Evolutionary conservation across 2,888 invertebrate genomes (phyloP), one percentile per base, ranked within the genome.

Genomic region (Slavum lentiscoides): DNA sequence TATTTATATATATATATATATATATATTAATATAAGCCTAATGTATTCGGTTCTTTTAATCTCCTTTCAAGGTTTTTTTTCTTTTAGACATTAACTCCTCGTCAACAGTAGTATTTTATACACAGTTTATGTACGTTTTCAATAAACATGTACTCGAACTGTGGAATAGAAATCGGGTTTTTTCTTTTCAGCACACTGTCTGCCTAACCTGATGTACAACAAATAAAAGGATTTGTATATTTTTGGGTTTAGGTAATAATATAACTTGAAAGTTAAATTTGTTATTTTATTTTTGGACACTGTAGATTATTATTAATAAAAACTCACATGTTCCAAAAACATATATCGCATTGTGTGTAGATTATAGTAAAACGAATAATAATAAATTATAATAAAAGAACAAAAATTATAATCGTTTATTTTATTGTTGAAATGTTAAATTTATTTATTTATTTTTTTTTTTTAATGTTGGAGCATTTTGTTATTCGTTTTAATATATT

Each of bases 181-280:
- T 67, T 59, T 67, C 59, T 67, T 75, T 75, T 58, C 67, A 75
- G 75, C 59, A 15, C 58, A 67, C 39, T 75, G 67, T 59, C 58
- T 75, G 59, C 43, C 59, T 67, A 58, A 58, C 67, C 67, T 37
- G 43, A 58, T 39, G 58, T 67, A 67, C 75, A 67, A 75, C 67
- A 66, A n/a, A 75, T 67, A 43, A 67, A 68, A 43, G 67, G 67
- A 67, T 75, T 75, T 75, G 67, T 58, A 58, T 75, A 75, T 30
- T 59, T 75, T 66, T 59, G 23, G 59, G 58, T 67, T 67, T 75
- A 43, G 75, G 58, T 67, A 75, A 75, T 67, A 67, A 67, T 58
- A 43, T 64, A 64, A 64, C 49, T 73, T 49, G 13, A 64, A 55
- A 17, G 17, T 77, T 61, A 61, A 66, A 62, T n/a, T 21, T 70